phyloP scores from a whole-genome alignment of 2,888 invertebrate genomes.

The Hecatera dysodea region DNA sequence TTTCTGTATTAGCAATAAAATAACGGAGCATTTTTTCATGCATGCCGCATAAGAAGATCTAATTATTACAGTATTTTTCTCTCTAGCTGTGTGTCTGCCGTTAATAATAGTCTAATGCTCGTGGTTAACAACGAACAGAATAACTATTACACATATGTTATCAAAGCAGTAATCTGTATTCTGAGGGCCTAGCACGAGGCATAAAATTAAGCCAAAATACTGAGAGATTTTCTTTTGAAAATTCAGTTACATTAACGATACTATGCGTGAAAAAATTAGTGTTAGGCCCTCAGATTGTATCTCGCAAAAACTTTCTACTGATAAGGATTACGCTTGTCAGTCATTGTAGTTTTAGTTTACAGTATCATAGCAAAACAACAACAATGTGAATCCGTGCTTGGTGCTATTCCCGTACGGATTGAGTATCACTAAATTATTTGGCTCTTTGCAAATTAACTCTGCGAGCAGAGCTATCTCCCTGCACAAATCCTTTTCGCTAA shows the following conservation, averaged over 20 bases:
- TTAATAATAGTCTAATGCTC: constrained; percentile 22
- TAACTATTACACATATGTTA: constrained; percentile 14
- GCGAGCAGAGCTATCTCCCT: constrained; percentile 1
- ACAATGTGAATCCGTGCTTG: neutral
- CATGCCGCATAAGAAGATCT: constrained; percentile 30
- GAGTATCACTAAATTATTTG: constrained; percentile 35
- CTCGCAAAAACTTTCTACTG: constrained; percentile 22
- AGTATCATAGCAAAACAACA: neutral
- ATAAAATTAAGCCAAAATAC: too few relatives aligned
- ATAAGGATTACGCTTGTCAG: constrained; percentile 29
- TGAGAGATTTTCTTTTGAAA: too few relatives aligned
- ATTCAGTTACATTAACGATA: too few relatives aligned
- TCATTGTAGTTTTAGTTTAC: neutral
- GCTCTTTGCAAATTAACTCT: constrained; percentile 13
- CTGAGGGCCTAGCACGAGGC: too few relatives aligned
- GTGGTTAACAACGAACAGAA: constrained; percentile 25
- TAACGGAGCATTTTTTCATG: constrained; percentile 49
- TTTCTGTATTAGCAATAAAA: constrained; percentile 55
- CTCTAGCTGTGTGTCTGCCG: constrained; percentile 31
- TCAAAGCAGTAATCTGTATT: neutral
- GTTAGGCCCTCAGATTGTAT: too few relatives aligned
- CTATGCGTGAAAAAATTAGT: too few relatives aligned
- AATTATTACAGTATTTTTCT: constrained; percentile 44
- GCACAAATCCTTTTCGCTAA: constrained; percentile 32
- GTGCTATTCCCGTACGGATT: constrained; percentile 5